These are phyloP conservation scores for Drosophila miranda DNA, from an alignment of 1,140 invertebrate genomes.

Conservation along the genomic window DNA sequence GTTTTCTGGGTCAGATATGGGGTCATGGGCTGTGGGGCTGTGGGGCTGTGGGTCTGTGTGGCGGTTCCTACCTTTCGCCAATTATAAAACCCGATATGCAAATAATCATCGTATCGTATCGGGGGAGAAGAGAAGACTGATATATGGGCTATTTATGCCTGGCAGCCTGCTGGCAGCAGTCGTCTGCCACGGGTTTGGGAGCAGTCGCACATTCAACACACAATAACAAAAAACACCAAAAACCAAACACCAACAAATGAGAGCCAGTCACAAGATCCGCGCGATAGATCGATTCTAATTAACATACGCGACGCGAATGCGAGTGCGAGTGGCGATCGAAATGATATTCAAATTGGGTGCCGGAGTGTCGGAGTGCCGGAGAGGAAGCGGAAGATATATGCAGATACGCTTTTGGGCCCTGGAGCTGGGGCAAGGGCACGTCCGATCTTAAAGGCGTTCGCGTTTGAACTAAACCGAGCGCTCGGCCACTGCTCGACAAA, in stretches of 20 bases:
- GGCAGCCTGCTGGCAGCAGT: slow-evolving; percentile 8
- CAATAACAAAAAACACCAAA: slow-evolving; percentile 15
- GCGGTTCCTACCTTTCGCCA: slow-evolving; percentile 84
- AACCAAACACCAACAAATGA: neutral
- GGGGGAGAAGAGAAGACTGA: slow-evolving; percentile 4
- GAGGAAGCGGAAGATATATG: slow-evolving; percentile 51
- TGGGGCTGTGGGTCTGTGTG: no score
- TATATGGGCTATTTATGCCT: slow-evolving; percentile 31
- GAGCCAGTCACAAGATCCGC: slow-evolving; percentile 48
- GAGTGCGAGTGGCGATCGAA: slow-evolving; percentile 14
- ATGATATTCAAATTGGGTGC: slow-evolving; percentile 59
- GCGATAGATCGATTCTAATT: slow-evolving; percentile 22
- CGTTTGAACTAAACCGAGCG: slow-evolving; percentile 76
- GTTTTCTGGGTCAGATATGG: slow-evolving; percentile 34
- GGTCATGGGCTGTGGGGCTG: no score
- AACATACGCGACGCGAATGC: slow-evolving; percentile 11
- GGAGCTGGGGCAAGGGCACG: slow-evolving; percentile 12
- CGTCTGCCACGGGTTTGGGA: neutral
- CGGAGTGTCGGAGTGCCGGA: slow-evolving; percentile 33
- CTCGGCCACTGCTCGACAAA: slow-evolving; percentile 25
- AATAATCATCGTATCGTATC: slow-evolving; percentile 84
- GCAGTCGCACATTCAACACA: slow-evolving; percentile 15
- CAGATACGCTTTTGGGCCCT: neutral
- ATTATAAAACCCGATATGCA: slow-evolving; percentile 86
- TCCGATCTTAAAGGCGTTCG: slow-evolving; percentile 63